A percentile compares a stretch with the other conserved stretches of the same genome.
Conservation (phyloP, 1,140 invertebrate species). For the Cotesia vestalis region DNA sequence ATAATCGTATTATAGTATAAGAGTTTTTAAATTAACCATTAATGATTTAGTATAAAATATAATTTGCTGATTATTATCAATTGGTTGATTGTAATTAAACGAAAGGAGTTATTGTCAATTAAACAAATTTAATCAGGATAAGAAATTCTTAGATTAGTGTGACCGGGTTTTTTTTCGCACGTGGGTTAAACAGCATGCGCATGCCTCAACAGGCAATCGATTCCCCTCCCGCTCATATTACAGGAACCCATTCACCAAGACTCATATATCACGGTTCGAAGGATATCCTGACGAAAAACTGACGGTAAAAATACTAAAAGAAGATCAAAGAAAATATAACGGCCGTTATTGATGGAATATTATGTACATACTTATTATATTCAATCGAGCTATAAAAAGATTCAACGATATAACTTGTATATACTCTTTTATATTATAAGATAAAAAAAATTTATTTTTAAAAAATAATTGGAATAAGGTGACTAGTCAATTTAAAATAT, state of each 20-base stretch:
- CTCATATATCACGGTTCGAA: slow-evolving; percentile 22
- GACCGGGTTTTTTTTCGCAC: slow-evolving; percentile 47
- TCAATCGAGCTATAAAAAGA: slow-evolving; percentile 6
- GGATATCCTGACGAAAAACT: slow-evolving; percentile 44
- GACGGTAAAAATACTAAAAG: not conserved
- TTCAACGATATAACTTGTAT: too few relatives aligned
- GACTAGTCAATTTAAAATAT: not conserved
- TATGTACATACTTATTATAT: slow-evolving; percentile 7
- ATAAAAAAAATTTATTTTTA: too few relatives aligned
- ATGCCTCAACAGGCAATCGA: slow-evolving; percentile 57
- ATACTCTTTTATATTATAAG: too few relatives aligned
- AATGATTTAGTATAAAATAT: too few relatives aligned
- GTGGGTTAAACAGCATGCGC: slow-evolving; percentile 55
- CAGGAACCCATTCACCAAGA: slow-evolving; percentile 3
- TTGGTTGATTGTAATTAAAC: too few relatives aligned
- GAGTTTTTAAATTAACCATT: too few relatives aligned
- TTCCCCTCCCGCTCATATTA: slow-evolving; percentile 50
- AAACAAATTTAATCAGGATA: not conserved
- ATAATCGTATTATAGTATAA: not conserved
- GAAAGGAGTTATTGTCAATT: not conserved
- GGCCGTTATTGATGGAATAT: slow-evolving; percentile 1
- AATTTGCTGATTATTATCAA: too few relatives aligned
- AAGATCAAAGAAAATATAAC: slow-evolving; percentile 8
- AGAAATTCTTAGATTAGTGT: slow-evolving; percentile 13
- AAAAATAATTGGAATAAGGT: not conserved